These are phyloP conservation scores for Brachionus rubens DNA, from an alignment of 1,140 invertebrate species.

Conservation along the genomic window DNA sequence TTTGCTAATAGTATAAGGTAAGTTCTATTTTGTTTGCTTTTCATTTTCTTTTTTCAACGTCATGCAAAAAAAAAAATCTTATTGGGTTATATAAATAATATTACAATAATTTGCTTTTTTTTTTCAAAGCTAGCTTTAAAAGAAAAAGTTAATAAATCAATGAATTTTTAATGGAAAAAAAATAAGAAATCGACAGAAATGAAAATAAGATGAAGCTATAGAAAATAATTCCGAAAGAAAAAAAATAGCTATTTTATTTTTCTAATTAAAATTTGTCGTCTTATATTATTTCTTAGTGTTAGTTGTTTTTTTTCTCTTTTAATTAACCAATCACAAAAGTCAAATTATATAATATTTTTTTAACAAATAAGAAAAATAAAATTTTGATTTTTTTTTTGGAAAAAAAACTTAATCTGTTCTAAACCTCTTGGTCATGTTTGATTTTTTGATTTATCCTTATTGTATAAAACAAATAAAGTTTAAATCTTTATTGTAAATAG, in stretches of 20 bases:
- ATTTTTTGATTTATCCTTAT: not conserved
- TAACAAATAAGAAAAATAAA: no score
- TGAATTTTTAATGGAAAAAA: not conserved
- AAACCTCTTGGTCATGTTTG: not conserved
- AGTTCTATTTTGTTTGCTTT: slow-evolving; percentile 38
- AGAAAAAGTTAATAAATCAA: slow-evolving; percentile 15
- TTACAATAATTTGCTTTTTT: not conserved
- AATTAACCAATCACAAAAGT: no score
- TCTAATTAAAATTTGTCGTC: slow-evolving; percentile 23
- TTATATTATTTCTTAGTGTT: no score
- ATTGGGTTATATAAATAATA: slow-evolving; percentile 42
- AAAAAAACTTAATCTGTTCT: no score
- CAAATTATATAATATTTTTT: no score
- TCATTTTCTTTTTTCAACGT: not conserved
- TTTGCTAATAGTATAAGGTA: slow-evolving; percentile 15
- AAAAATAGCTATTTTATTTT: not conserved
- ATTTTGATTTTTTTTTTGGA: no score
- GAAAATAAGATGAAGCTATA: not conserved
- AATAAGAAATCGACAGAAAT: not conserved
- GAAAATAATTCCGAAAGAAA: no score
- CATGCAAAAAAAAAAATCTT: not conserved
- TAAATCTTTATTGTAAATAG: slow-evolving; percentile 25
- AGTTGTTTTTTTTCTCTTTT: no score
- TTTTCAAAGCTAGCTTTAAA: not conserved
- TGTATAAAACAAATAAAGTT: not conserved